Percentiles rank a stretch among this genome's conserved stretches.
phyloP scores from a whole-genome alignment of 1,140 invertebrate genomes.

The Caenorhabditis tropicalis region DNA sequence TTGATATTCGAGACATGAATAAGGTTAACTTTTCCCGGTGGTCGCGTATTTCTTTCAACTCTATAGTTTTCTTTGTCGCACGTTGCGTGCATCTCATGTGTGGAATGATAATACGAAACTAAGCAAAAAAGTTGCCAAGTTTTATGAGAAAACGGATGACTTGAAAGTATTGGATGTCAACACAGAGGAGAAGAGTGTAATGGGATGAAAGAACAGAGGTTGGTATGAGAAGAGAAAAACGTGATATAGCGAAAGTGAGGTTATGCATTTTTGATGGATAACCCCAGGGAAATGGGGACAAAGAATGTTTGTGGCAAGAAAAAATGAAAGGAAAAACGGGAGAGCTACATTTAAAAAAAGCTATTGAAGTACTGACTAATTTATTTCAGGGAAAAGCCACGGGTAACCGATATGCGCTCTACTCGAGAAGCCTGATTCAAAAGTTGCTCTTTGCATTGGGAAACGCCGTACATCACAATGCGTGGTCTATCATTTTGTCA shows the following conservation, averaged over 20 bases:
- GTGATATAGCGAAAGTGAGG: conserved; percentile 17
- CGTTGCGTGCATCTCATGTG: background rate
- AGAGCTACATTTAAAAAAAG: background rate
- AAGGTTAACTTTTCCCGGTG: no score
- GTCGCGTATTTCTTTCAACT: background rate
- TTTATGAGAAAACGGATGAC: background rate
- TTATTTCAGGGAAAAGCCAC: conserved; percentile 60
- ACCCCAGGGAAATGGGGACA: background rate
- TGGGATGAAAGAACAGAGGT: conserved; percentile 36
- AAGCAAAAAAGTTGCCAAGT: conserved; percentile 7
- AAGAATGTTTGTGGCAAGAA: background rate
- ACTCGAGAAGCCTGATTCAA: conserved; percentile 61
- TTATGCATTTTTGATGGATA: conserved; percentile 26
- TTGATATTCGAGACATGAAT: no score
- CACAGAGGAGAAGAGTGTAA: background rate
- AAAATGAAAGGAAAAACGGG: no score
- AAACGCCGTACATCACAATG: conserved; percentile 57
- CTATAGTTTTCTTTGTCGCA: background rate
- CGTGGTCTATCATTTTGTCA: conserved; percentile 58
- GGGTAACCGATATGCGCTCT: conserved; percentile 62
- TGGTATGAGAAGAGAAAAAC: conserved; percentile 13
- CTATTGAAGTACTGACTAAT: background rate
- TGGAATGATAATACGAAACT: background rate
- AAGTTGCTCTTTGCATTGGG: conserved; percentile 46
- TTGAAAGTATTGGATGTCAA: conserved; percentile 32